Conservation (phyloP, 2,113 vertebrate species). For the Tragelaphus strepsiceros region DNA sequence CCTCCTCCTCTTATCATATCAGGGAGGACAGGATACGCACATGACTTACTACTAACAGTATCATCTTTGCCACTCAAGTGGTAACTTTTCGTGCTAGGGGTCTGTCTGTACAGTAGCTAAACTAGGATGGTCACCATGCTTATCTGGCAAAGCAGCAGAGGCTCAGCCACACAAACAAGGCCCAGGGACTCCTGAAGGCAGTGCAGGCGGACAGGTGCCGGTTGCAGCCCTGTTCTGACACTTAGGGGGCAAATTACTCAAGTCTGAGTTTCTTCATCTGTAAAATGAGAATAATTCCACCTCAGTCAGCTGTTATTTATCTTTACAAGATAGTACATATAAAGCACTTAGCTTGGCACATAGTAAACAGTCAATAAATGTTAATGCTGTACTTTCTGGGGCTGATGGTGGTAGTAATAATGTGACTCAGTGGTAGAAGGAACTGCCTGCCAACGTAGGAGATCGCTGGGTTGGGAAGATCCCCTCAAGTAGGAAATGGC, state of each 20-base stretch:
- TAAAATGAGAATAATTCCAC: not conserved
- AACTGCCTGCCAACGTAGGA: not conserved
- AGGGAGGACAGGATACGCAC: not conserved
- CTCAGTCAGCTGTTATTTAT: not conserved
- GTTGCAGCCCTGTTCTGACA: not conserved
- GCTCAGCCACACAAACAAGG: not conserved
- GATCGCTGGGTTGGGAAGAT: not conserved
- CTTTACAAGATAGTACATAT: not conserved
- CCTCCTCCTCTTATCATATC: not conserved
- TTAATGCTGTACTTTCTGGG: not conserved
- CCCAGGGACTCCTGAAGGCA: not conserved
- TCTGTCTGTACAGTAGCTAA: not conserved
- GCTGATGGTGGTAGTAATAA: not conserved
- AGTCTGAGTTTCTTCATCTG: slow-evolving; percentile 17
- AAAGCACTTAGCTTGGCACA: not conserved
- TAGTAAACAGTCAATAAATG: not conserved
- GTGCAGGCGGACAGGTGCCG: not conserved
- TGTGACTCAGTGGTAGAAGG: not conserved
- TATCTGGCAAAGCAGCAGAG: slow-evolving; percentile 19
- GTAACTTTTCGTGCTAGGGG: not conserved
- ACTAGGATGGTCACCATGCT: not conserved
- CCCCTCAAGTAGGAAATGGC: not conserved
- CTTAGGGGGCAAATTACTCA: not conserved
- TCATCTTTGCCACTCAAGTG: not conserved
- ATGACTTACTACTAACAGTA: not conserved